A percentile compares a stretch with the other conserved stretches of the same genome.
Evolutionary conservation across 2,113 vertebrate genomes (phyloP).

Genomic region (Columbina picui): DNA sequence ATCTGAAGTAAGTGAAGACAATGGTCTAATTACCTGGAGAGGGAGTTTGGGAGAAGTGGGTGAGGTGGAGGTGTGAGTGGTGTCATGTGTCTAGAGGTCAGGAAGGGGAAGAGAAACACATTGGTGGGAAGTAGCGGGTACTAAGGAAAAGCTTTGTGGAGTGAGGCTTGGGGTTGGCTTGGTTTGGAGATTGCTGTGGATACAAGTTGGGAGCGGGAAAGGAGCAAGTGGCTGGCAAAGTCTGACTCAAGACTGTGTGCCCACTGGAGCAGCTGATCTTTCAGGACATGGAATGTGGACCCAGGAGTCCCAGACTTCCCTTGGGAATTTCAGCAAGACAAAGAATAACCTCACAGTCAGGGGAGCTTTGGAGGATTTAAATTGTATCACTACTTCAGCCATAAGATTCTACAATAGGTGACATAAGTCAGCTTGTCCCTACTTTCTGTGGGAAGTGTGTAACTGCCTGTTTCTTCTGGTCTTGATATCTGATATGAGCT

Average conservation of each 20-base stretch:
- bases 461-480: fast-evolving
- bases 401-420: not conserved
- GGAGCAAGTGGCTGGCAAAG: not conserved
- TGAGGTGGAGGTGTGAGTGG: constrained; percentile 11
- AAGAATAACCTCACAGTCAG: not conserved
- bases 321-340: not conserved
- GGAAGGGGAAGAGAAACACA: not conserved
- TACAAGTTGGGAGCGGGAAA: not conserved
- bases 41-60: constrained; percentile 5
- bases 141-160: not conserved
- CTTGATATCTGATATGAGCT: fast-evolving
- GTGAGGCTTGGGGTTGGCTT: not conserved
- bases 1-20: constrained; percentile 17
- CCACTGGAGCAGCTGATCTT: not conserved
- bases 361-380: not conserved
- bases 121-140: not conserved
- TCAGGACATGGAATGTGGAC: not conserved
- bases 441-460: not conserved
- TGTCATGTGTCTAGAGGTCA: not conserved
- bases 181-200: fast-evolving
- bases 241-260: not conserved
- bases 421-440: not conserved
- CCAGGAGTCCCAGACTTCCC: not conserved
- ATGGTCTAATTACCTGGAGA: constrained; percentile 37
- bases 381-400: not conserved